phyloP scores from a whole-genome alignment of 2,888 invertebrate species.

The Punctoribates punctum region DNA sequence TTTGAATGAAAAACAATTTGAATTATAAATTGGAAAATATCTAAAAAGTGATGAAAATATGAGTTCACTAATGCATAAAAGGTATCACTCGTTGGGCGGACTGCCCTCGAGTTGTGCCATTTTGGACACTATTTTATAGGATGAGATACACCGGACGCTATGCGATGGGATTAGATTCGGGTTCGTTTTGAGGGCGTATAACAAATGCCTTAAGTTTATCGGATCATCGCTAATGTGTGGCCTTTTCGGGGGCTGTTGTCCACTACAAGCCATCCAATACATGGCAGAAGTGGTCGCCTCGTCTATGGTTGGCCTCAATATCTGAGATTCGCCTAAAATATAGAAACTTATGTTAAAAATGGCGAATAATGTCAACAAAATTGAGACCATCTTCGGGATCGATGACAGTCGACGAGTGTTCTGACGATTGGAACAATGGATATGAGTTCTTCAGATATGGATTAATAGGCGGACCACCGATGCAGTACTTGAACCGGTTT shows the following conservation, averaged over 20 bases:
- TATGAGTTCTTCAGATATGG: constrained; percentile 71
- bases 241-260: not conserved
- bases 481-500: constrained; percentile 69
- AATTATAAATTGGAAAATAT: too few relatives aligned
- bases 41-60: not conserved
- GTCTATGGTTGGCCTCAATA: not conserved
- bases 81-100: not conserved
- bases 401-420: not conserved
- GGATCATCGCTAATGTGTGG: not conserved
- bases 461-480: constrained; percentile 73
- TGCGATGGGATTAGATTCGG: constrained; percentile 19
- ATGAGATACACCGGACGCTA: constrained; percentile 32
- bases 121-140: constrained; percentile 3
- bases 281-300: constrained; percentile 36
- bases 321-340: constrained; percentile 33
- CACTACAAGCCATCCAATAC: constrained; percentile 37
- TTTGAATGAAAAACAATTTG: too few relatives aligned
- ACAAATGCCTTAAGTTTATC: constrained; percentile 39
- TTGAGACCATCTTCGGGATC: not conserved
- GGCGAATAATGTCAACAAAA: not conserved
- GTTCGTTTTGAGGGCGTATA: constrained; percentile 17
- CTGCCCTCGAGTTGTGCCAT: not conserved
- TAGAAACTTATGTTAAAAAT: not conserved
- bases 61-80: not conserved
- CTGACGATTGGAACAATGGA: constrained; percentile 15